Conservation (phyloP, 2,888 invertebrate species). For the Nymphalis urticae region DNA sequence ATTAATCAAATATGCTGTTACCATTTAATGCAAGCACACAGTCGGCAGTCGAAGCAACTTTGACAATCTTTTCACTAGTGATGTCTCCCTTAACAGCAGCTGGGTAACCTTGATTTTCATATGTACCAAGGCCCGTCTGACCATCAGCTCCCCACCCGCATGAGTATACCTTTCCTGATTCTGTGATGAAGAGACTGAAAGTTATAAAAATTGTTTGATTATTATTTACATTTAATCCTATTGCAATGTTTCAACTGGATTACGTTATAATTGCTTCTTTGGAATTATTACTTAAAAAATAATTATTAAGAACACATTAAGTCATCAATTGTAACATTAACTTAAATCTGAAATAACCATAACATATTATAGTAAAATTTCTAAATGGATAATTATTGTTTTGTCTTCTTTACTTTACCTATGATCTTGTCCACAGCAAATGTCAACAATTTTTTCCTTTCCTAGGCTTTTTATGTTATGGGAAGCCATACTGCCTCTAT, state of each 20-base stretch:
- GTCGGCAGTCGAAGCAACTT: constrained; percentile 90
- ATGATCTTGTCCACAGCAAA: constrained; percentile 96
- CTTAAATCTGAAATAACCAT: background rate
- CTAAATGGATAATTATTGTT: background rate
- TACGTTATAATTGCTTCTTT: too few species aligned
- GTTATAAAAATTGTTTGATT: background rate
- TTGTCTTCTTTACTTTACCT: constrained; percentile 71
- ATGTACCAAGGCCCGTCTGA: constrained; percentile 92
- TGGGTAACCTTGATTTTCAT: constrained; percentile 81
- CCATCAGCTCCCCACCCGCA: constrained; percentile 98
- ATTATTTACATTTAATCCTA: background rate
- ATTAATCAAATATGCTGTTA: constrained; percentile 48
- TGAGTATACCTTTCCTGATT: constrained; percentile 89
- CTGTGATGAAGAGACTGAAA: constrained; percentile 88
- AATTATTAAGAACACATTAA: too few species aligned
- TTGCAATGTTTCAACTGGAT: background rate
- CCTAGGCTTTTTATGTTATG: constrained; percentile 85
- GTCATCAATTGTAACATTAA: too few species aligned
- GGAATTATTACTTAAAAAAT: too few species aligned
- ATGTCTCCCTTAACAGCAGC: constrained; percentile 89
- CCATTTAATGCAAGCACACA: constrained; percentile 94
- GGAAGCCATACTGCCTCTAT: constrained; percentile 84
- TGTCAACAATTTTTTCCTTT: constrained; percentile 82
- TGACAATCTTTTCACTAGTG: constrained; percentile 88
- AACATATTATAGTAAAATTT: background rate